Evolutionary conservation across 2,797 vertebrate genomes (phyloP).

Genomic region (Acomys russatus): DNA sequence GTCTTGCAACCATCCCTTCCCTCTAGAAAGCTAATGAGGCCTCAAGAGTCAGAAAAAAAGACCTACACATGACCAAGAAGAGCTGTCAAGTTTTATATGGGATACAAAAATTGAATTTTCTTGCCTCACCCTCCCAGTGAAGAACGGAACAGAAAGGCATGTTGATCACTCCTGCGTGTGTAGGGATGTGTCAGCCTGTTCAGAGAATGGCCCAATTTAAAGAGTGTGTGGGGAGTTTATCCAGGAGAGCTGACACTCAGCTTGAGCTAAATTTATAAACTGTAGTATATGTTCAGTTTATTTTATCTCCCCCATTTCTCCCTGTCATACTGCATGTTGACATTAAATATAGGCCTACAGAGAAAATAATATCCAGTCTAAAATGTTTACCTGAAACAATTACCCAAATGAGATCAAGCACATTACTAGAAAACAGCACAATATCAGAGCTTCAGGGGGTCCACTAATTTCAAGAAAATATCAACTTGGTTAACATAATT

Average conservation of each 20-base stretch:
- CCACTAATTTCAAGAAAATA: constrained; percentile 36
- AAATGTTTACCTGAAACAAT: constrained; percentile 55
- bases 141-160: constrained; percentile 56
- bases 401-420: constrained; percentile 56
- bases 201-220: constrained; percentile 63
- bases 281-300: constrained; percentile 60
- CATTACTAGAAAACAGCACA: not conserved
- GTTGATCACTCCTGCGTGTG: constrained; percentile 12
- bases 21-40: not conserved
- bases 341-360: constrained; percentile 37
- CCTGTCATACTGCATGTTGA: constrained; percentile 45
- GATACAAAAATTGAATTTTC: not conserved
- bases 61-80: not conserved
- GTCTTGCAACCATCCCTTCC: not conserved
- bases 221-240: constrained; percentile 65
- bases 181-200: constrained; percentile 51
- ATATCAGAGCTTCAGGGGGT: not conserved
- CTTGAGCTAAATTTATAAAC: constrained; percentile 76
- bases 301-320: constrained; percentile 71
- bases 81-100: not conserved
- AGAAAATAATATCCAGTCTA: constrained; percentile 65
- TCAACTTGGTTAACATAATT: constrained; percentile 47
- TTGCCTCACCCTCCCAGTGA: not conserved
- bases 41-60: not conserved
- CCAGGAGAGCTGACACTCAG: constrained; percentile 65